A percentile compares a stretch with the other conserved stretches of the same genome.
Evolutionary conservation across 2,113 vertebrate species (phyloP).

Genomic region (Ochotona princeps): DNA sequence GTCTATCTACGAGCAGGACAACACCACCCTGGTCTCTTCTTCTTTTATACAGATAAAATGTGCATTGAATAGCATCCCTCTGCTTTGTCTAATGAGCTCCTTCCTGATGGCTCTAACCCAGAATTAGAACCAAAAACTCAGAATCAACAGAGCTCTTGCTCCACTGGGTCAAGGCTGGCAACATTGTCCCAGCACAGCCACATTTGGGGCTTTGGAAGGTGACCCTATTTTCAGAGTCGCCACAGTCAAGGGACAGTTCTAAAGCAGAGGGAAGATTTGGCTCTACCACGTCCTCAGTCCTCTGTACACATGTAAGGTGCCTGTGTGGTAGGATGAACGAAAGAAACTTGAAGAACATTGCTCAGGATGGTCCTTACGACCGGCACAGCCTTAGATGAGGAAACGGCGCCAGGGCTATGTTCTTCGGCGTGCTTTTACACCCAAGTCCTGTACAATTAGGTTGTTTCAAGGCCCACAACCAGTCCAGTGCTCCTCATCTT

Average conservation of each 20-base stretch:
- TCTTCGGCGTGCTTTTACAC: fast-evolving
- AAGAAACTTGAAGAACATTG: neutral
- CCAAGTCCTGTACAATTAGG: neutral
- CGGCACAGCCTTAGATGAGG: neutral
- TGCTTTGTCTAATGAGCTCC: neutral
- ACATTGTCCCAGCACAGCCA: neutral
- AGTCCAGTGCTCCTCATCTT: no score
- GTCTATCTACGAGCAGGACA: fast-evolving
- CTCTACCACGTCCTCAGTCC: no score
- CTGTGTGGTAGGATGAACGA: neutral
- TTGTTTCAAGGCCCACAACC: neutral
- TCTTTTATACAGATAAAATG: fast-evolving
- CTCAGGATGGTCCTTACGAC: fast-evolving
- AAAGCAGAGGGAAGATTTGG: neutral
- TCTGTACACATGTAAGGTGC: neutral
- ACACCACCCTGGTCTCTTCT: fast-evolving
- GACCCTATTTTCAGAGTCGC: neutral
- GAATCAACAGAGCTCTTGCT: neutral
- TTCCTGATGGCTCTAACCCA: fast-evolving
- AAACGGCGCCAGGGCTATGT: neutral
- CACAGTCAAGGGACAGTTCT: fast-evolving
- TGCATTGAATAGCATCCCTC: fast-evolving
- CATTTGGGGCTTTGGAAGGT: neutral
- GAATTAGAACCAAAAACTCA: neutral
- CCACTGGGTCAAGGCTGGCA: neutral